Conservation (phyloP, 2,888 invertebrate species). For the Julus scandinavius region DNA sequence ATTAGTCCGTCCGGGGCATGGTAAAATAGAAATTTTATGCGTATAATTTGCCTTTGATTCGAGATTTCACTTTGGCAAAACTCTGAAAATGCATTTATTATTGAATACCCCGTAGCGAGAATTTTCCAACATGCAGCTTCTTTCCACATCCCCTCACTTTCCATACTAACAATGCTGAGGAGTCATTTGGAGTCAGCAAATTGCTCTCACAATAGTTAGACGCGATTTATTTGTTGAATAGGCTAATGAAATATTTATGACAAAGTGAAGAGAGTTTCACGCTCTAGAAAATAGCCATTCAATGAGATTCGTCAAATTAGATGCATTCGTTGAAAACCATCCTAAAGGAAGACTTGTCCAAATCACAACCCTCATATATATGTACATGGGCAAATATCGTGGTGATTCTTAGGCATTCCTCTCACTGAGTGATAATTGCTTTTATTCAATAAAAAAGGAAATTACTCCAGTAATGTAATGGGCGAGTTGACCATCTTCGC, state of each 20-base stretch:
- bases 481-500: background rate
- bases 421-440: constrained; percentile 40
- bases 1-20: background rate
- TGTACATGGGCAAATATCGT: background rate
- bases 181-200: constrained; percentile 16
- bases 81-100: background rate
- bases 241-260: constrained; percentile 46
- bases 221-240: constrained; percentile 40
- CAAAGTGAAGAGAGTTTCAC: constrained; percentile 34
- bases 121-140: background rate
- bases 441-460: constrained; percentile 40
- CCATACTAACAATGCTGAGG: constrained; percentile 2
- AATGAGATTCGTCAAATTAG: constrained; percentile 29
- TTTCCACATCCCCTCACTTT: constrained; percentile 18
- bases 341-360: background rate
- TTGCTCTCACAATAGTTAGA: constrained; percentile 36
- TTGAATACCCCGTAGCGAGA: background rate
- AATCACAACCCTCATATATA: background rate
- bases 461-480: background rate
- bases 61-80: background rate
- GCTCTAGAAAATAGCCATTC: constrained; percentile 43
- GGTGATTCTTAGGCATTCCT: constrained; percentile 31
- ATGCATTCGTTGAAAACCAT: constrained; percentile 40
- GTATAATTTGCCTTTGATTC: constrained; percentile 12
- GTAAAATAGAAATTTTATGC: background rate